Evolutionary conservation across 1,140 invertebrate species (phyloP), one percentile per base, ranked within the genome.

Genomic region (Bombus superbus): DNA sequence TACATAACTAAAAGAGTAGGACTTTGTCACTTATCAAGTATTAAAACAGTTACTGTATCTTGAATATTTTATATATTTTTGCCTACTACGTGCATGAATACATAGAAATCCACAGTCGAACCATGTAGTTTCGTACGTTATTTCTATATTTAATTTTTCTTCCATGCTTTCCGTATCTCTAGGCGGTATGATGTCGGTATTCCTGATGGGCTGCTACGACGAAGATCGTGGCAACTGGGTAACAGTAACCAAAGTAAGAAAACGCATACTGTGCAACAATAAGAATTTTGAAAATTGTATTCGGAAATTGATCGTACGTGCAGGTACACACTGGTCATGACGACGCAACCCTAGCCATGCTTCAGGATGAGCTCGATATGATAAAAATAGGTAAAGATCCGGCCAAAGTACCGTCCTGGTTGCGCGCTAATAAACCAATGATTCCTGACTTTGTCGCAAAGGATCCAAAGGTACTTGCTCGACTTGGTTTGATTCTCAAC

Each of bases 171-270:
- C 1, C 2, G 0, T 35, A 42, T 44, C 89, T 88, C 80, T 77
- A 97, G 97, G 98, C 85, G 98, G 98, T 5, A 97, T 99, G 94
- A 97, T 98, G 96, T 99, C 98, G 28, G 96, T 98, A 66, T 99
- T 99, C 93, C 95, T 99, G 25, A 98, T 99, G 98, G 98, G 98
- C 1, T 98, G 98, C 91, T 97, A 97, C 85, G 97, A 99, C 93
- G 95, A 95, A 42, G 92, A 92, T 1, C 96, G 94, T n/a, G 95
- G 97, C 66, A 95, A 96, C 47, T 99, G 98, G 97, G 97, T 97
- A 77, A 99, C 98, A 0, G 98, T 99, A 0, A 98, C 98, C 0
- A 98, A 98, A 96, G 94, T 95, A 91, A 85, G 44, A 1, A 64
- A 38, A n/a, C 22, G 3, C 66, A 35, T 2, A 32, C 6, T 28